Percentiles rank a stretch among this genome's conserved stretches.
phyloP scores from a whole-genome alignment of 2,888 invertebrate genomes.

The Sinopyrophorus schimmeli region DNA sequence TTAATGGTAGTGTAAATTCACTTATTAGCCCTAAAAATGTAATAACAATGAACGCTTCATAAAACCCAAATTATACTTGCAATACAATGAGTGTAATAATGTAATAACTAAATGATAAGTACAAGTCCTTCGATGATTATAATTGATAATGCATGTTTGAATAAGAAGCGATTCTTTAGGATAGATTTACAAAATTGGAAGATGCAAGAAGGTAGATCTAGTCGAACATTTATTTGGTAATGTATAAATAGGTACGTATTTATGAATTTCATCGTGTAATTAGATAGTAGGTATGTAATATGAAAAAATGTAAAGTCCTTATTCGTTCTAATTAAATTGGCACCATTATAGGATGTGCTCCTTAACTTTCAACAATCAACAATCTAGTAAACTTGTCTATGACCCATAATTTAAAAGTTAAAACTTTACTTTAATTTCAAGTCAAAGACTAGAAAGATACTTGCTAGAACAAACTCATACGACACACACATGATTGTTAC shows the following conservation, averaged over 20 bases:
- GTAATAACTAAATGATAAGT: too few species aligned
- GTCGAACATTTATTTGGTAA: conserved; percentile 11
- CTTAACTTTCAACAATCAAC: conserved; percentile 22
- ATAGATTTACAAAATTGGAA: conserved; percentile 27
- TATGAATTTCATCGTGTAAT: not conserved
- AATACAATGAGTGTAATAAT: too few species aligned
- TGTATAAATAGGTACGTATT: conserved; percentile 10
- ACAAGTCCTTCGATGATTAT: too few species aligned
- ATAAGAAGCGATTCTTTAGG: conserved; percentile 10
- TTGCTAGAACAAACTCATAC: conserved; percentile 7
- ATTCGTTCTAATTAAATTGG: conserved; percentile 17
- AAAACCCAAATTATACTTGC: too few species aligned
- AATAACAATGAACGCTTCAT: too few species aligned
- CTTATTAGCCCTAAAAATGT: too few species aligned
- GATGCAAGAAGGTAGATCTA: conserved; percentile 26
- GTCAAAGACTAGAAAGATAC: not conserved
- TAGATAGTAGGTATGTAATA: not conserved
- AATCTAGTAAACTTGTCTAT: conserved; percentile 11
- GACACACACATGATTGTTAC: conserved; percentile 38
- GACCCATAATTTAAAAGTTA: conserved; percentile 2
- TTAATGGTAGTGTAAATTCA: too few species aligned
- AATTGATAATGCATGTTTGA: too few species aligned
- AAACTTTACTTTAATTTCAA: conserved; percentile 5
- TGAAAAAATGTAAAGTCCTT: not conserved
- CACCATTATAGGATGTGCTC: conserved; percentile 17